These are phyloP conservation scores for Nannoperca australis DNA, from an alignment of 2,797 vertebrate species.

Conservation along the genomic window DNA sequence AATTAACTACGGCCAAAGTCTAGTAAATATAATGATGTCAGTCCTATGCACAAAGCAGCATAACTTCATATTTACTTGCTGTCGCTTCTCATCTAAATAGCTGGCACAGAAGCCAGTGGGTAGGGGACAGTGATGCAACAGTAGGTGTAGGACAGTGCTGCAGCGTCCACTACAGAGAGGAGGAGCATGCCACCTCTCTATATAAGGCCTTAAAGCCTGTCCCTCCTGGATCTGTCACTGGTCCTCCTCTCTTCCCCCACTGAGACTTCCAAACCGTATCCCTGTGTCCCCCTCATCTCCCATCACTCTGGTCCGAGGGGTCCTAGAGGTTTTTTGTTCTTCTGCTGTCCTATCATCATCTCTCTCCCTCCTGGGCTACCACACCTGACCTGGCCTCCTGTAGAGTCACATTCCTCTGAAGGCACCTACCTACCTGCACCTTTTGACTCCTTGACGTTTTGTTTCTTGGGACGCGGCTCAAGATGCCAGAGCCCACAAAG, in stretches of 20 bases:
- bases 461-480: slow-evolving; percentile 84
- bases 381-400: slow-evolving; percentile 32
- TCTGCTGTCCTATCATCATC: slow-evolving; percentile 47
- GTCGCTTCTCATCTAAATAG: slow-evolving; percentile 10
- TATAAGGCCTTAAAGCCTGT: slow-evolving; percentile 91
- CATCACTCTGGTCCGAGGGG: slow-evolving; percentile 69
- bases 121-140: slow-evolving; percentile 86
- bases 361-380: slow-evolving; percentile 55
- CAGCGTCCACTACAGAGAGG: slow-evolving; percentile 83
- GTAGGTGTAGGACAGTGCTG: slow-evolving; percentile 76
- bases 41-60: background rate
- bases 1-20: background rate
- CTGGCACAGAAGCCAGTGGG: slow-evolving; percentile 50
- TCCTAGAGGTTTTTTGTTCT: slow-evolving; percentile 62
- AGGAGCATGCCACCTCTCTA: slow-evolving; percentile 89
- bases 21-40: background rate
- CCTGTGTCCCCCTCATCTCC: slow-evolving; percentile 71
- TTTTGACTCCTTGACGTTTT: slow-evolving; percentile 68
- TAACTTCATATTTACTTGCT: background rate
- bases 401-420: slow-evolving; percentile 46
- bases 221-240: slow-evolving; percentile 88
- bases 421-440: slow-evolving; percentile 48
- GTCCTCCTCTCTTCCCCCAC: slow-evolving; percentile 83
- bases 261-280: slow-evolving; percentile 77
- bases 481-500: slow-evolving; percentile 98